Evolutionary conservation across 2,113 vertebrate species (phyloP), one percentile per base, ranked within the genome.

Genomic region (Daubentonia madagascariensis): DNA sequence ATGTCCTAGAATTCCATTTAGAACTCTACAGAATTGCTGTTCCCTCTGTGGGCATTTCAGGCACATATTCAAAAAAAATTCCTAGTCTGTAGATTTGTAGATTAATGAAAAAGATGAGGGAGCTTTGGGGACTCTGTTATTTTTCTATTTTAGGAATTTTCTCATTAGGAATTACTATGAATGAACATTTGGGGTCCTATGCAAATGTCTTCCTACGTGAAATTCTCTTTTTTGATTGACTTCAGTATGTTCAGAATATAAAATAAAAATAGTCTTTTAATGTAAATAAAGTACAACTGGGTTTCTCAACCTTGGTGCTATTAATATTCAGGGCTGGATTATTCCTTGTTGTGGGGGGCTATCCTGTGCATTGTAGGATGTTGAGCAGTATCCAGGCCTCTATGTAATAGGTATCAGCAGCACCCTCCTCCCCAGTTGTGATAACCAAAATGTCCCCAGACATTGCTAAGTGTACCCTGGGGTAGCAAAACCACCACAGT

Each of bases 131-230:
- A 88, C 43, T 87, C 70, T 8, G 83, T 85, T 93, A 94, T 63
- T 87, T 93, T 93, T 91, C 79, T 85, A 75, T 72, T 85, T 88
- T 89, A 91, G 78, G 43, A 75, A 40, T 78, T 61, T 91, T 75
- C 59, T 70, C 81, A 54, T 57, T 81, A 85, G 73, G 52, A 95
- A 93, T 20, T 54, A 72, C 45, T 85, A 80, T 83, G 72, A 73
- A 45, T 85, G 91, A 96, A 79, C 75, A 85, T 76, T 75, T 45
- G 37, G 30, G 48, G 14, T 70, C 40, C 45, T 78, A 22, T 37
- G 57, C 88, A 90, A 90, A 97, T 48, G 89, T 85, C 37, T 93
- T 91, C 89, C 4, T 75, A 54, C 32, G 35, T 94, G 65, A 54
- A 72, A 57, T 83, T 43, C 54, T 7, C 63, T 45, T 65, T 83